Evolutionary conservation across 1,140 invertebrate species (phyloP), one percentile per base, ranked within the genome.

Genomic region (Trissolcus basalis): DNA sequence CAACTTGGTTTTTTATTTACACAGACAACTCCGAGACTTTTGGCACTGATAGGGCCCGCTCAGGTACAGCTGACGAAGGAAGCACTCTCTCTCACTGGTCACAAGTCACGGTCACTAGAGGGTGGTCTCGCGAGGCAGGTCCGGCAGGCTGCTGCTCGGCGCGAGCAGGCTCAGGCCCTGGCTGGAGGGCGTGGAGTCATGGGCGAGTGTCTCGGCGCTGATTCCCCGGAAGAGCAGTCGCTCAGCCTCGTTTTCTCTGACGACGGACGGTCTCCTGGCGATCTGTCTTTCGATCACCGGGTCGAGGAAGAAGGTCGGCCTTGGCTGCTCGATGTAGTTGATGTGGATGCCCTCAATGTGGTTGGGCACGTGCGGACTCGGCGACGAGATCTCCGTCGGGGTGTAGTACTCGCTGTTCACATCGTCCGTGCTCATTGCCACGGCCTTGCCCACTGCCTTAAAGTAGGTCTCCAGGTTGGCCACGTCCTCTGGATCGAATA

Each of bases 381-480:
- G 74, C 2, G 85, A 84, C 0, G 89, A 90, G 8, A 89, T 80
- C 81, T 94, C 93, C 4, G 93, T 94, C 7, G 94, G 94, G 13
- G 94, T 95, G 86, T 95, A 95, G 81, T 95, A 95, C 10, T 95
- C 90, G 12, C 93, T 94, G 77, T 91, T 89, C 5, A 88, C 82
- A 59, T 93, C 90, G 13, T 91, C 89, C 65, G 90, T 86, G 55
- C 86, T 87, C 1, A 64, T 77, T 3, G 65, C 60, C 41, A 85
- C 32, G 13, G 78, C 79, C 27, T 82, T 78, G 27, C 81, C 67
- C 47, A 86, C 86, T 1, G 83, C 82, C 49, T 87, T 89, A 67
- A 87, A 87, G 58, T 89, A 90, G 0, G 81, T 78, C 50, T 89
- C 87, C 56, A 88, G 90, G 64, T 92, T 91, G 15, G 91, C 89